These are phyloP conservation scores for Sinocyclocheilus rhinocerous DNA, from an alignment of 2,113 vertebrate species.

Conservation along the genomic window DNA sequence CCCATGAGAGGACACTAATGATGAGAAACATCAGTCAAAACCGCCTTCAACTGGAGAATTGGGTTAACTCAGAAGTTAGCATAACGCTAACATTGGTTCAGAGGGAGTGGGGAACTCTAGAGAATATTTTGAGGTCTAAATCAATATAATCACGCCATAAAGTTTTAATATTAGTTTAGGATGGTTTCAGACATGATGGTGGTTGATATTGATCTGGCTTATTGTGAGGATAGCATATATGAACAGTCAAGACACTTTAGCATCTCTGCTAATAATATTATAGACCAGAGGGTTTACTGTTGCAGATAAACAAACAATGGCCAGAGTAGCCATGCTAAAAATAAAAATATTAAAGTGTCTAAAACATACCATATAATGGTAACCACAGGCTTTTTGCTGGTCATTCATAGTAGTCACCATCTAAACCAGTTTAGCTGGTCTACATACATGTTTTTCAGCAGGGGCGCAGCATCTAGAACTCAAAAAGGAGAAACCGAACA, in stretches of 20 bases:
- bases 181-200: background rate
- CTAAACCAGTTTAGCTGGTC: background rate
- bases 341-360: too few relatives aligned
- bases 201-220: background rate
- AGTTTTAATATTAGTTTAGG: background rate
- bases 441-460: background rate
- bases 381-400: too few relatives aligned
- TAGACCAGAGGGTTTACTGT: background rate
- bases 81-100: constrained; percentile 36
- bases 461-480: background rate
- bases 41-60: constrained; percentile 51
- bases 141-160: background rate
- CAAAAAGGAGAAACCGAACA: background rate
- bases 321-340: background rate
- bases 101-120: background rate
- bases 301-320: constrained; percentile 2
- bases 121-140: constrained; percentile 17
- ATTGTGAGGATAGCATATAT: background rate
- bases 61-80: constrained; percentile 52
- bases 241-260: background rate
- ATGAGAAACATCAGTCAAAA: constrained; percentile 72
- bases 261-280: background rate
- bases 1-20: constrained; percentile 64
- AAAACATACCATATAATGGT: background rate
- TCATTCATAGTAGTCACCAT: background rate